phyloP scores from a whole-genome alignment of 2,113 vertebrate species.

The Tichodroma muraria region DNA sequence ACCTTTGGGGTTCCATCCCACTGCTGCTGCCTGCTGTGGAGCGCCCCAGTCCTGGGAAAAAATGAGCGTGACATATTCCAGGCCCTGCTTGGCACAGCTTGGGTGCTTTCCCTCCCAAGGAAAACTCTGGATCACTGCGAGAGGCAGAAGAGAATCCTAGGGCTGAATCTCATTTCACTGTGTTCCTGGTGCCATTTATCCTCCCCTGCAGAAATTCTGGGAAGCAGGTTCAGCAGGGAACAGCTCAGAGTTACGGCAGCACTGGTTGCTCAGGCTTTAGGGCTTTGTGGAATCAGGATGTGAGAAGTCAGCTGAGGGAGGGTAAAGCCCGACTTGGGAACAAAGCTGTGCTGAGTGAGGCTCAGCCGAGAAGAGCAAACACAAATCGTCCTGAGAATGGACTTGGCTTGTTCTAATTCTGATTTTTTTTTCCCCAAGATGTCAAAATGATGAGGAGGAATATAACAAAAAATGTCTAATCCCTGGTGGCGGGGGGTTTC shows the following conservation, averaged over 20 bases:
- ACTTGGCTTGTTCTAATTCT: background rate
- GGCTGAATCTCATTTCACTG: background rate
- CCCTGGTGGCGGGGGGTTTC: background rate
- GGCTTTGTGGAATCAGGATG: slow-evolving; percentile 24
- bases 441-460: background rate
- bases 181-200: rapidly evolving
- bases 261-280: background rate
- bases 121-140: rapidly evolving
- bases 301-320: background rate
- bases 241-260: background rate
- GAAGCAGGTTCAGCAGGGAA: background rate
- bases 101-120: background rate
- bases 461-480: background rate
- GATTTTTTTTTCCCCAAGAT: background rate
- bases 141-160: background rate
- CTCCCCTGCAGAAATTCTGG: background rate
- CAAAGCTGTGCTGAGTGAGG: slow-evolving; percentile 6
- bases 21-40: background rate
- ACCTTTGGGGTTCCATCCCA: background rate
- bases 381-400: background rate
- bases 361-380: background rate
- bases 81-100: background rate
- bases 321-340: background rate
- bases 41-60: background rate
- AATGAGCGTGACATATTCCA: rapidly evolving